These are phyloP conservation scores for Electrophaes corylata DNA, from an alignment of 2,888 invertebrate genomes.

Conservation along the genomic window DNA sequence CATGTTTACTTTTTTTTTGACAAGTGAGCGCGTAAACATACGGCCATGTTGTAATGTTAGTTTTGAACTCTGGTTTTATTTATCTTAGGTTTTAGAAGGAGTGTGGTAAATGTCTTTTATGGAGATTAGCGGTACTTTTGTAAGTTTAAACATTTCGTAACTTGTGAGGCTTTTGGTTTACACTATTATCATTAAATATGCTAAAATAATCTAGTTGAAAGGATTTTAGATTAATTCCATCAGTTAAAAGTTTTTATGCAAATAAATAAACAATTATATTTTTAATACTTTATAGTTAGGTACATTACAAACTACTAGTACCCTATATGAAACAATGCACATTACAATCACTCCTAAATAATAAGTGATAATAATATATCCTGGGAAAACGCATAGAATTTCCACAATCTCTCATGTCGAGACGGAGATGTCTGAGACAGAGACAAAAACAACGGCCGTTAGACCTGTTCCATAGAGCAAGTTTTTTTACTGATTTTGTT, in stretches of 20 bases:
- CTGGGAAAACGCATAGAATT: constrained; percentile 10
- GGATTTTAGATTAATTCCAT: no score
- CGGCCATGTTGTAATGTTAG: constrained; percentile 27
- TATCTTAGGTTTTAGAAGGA: constrained; percentile 22
- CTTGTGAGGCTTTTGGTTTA: no score
- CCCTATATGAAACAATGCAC: no score
- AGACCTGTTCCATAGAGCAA: constrained; percentile 36
- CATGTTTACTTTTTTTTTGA: constrained; percentile 35
- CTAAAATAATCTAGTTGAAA: no score
- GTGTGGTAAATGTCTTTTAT: constrained; percentile 35
- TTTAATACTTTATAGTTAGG: no score
- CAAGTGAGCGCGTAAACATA: constrained; percentile 30
- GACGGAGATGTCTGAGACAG: constrained; percentile 27
- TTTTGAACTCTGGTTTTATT: constrained; percentile 15
- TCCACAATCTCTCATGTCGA: constrained; percentile 11
- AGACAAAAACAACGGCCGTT: constrained; percentile 37
- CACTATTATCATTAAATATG: no score
- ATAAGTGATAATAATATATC: no score
- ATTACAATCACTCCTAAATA: no score
- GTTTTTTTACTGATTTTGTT: constrained; percentile 32
- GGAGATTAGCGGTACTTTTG: constrained; percentile 34
- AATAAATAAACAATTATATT: no score
- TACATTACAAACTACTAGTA: no score
- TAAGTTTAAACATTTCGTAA: constrained; percentile 19
- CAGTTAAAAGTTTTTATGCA: no score